Conservation (phyloP, 2,113 vertebrate species). For the Jacana jacana region DNA sequence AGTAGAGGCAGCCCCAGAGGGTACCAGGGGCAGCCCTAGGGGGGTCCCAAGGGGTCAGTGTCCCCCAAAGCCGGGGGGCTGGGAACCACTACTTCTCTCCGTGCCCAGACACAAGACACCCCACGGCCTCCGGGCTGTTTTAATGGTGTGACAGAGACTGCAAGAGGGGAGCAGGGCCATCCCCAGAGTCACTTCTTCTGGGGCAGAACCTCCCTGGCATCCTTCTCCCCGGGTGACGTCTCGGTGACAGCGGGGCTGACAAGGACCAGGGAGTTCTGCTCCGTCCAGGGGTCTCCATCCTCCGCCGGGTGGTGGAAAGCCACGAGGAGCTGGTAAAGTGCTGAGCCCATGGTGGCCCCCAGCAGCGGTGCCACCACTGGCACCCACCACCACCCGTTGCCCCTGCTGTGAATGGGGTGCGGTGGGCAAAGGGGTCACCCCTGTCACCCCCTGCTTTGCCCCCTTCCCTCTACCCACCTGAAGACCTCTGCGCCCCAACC, state of each 20-base stretch:
- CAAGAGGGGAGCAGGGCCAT: neutral
- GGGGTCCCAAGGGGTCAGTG: neutral
- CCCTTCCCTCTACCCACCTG: constrained; percentile 58
- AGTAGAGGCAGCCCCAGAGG: neutral
- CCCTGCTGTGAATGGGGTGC: constrained; percentile 68
- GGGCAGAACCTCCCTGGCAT: fast-evolving
- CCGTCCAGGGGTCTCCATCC: neutral
- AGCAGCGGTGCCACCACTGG: constrained; percentile 79
- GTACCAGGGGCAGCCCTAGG: neutral
- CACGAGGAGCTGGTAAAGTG: constrained; percentile 76
- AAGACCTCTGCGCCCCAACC: constrained; percentile 87
- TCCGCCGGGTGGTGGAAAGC: constrained; percentile 75
- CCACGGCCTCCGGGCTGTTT: neutral
- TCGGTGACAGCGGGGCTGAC: fast-evolving
- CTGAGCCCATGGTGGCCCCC: constrained; percentile 70
- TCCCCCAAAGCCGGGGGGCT: neutral
- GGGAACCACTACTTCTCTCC: neutral
- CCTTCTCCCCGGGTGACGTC: neutral
- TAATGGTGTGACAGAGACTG: neutral
- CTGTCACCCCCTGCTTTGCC: fast-evolving
- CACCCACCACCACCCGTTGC: constrained; percentile 88
- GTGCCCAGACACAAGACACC: neutral
- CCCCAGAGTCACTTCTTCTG: neutral
- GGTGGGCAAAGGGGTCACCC: neutral
- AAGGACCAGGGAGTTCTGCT: neutral